Conservation (phyloP, 2,113 vertebrate species). For the Proteles cristata region DNA sequence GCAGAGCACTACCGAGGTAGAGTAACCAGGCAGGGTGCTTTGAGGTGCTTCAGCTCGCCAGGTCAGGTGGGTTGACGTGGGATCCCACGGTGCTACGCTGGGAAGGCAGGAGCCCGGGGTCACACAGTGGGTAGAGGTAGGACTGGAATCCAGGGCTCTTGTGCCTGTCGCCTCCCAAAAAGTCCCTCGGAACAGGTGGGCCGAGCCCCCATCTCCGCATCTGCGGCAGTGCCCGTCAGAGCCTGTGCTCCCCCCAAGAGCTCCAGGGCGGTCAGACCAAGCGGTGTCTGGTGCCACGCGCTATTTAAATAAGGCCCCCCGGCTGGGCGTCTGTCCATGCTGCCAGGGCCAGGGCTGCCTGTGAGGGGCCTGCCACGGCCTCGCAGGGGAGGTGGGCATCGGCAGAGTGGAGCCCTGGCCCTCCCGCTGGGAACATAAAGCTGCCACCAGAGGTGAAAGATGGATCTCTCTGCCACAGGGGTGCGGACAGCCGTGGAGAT, state of each 20-base stretch:
- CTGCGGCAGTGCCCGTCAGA: not conserved
- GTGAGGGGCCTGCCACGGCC: not conserved
- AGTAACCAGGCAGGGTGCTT: not conserved
- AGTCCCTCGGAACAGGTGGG: not conserved
- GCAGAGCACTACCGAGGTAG: not conserved
- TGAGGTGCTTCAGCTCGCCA: not conserved
- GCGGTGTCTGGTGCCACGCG: not conserved
- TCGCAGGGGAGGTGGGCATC: not conserved
- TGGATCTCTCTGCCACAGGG: not conserved
- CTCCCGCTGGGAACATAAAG: not conserved
- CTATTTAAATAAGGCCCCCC: not conserved
- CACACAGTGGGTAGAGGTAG: not conserved
- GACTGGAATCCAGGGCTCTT: not conserved
- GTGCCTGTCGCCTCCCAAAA: not conserved
- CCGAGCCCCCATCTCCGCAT: not conserved
- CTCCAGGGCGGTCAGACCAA: not conserved
- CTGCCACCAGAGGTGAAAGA: slow-evolving; percentile 53
- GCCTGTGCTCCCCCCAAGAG: not conserved
- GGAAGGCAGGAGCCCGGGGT: not conserved
- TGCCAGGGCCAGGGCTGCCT: not conserved
- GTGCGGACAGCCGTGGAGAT: not conserved
- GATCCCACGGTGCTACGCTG: not conserved
- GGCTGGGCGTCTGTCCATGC: not conserved
- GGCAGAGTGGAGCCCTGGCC: not conserved
- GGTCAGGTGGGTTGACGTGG: not conserved